These are phyloP conservation scores for Xestia rhomboidea DNA, from an alignment of 2,888 invertebrate genomes.

Conservation along the genomic window DNA sequence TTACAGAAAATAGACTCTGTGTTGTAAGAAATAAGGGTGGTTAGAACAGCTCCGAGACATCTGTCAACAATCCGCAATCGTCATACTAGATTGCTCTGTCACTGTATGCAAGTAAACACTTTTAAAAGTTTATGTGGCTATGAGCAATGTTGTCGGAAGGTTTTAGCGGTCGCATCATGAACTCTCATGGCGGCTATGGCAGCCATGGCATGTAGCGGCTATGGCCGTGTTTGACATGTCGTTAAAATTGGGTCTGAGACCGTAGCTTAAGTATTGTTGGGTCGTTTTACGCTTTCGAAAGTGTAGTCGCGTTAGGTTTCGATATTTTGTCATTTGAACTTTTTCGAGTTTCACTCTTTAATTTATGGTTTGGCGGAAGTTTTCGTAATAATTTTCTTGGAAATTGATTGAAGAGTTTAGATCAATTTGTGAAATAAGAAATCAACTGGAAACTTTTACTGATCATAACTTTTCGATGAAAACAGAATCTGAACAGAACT, in stretches of 20 bases:
- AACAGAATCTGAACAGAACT: background rate
- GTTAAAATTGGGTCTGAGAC: slow-evolving; percentile 83
- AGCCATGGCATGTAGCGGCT: slow-evolving; percentile 69
- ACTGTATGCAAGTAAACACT: slow-evolving; percentile 86
- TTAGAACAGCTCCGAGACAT: slow-evolving; percentile 58
- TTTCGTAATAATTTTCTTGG: background rate
- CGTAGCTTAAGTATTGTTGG: slow-evolving; percentile 76
- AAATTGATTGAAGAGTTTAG: background rate
- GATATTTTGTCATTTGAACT: slow-evolving; percentile 65
- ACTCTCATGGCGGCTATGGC: slow-evolving; percentile 78
- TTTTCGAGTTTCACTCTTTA: slow-evolving; percentile 31
- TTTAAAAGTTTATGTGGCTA: slow-evolving; percentile 89
- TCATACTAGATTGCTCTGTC: slow-evolving; percentile 87
- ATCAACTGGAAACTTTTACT: background rate
- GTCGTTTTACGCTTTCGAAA: slow-evolving; percentile 82
- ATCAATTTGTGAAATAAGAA: too few species aligned
- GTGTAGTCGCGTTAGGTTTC: slow-evolving; percentile 68
- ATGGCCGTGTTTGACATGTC: slow-evolving; percentile 77
- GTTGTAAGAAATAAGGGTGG: slow-evolving; percentile 52
- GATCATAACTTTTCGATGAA: background rate
- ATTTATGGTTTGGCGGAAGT: slow-evolving; percentile 2
- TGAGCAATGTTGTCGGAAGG: slow-evolving; percentile 87
- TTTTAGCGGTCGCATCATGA: slow-evolving; percentile 88
- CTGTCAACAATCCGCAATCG: slow-evolving; percentile 82
- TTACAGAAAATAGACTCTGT: slow-evolving; percentile 69